Evolutionary conservation across 1,140 invertebrate genomes (phyloP).

Genomic region (Meloidogyne chitwoodi): DNA sequence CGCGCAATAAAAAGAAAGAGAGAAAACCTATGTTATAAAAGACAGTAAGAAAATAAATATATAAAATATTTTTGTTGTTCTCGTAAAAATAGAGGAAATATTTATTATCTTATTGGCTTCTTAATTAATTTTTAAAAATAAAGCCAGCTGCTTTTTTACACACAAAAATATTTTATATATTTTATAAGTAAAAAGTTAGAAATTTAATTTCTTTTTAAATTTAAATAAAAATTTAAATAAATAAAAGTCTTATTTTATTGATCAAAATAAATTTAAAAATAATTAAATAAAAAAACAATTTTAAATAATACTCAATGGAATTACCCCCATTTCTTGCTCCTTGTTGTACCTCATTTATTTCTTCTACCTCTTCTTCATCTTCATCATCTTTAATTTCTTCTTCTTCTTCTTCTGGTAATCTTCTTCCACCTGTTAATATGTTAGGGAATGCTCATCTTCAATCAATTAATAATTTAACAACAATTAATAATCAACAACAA

Average conservation of each 20-base stretch:
- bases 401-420: background rate
- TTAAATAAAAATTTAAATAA: background rate
- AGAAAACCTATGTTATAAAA: background rate
- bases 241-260: background rate
- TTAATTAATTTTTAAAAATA: background rate
- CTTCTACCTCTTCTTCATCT: background rate
- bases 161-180: too few relatives aligned
- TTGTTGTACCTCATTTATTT: background rate
- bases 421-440: background rate
- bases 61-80: too few relatives aligned
- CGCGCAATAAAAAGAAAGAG: background rate
- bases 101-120: background rate
- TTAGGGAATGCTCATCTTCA: background rate
- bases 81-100: too few relatives aligned
- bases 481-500: background rate
- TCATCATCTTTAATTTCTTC: background rate
- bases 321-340: constrained; percentile 25
- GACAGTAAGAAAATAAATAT: background rate
- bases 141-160: background rate
- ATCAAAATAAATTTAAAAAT: too few relatives aligned
- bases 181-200: background rate
- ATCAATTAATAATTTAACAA: constrained; percentile 13
- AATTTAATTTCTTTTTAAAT: too few relatives aligned
- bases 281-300: background rate
- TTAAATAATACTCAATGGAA: constrained; percentile 4